Evolutionary conservation across 2,888 invertebrate genomes (phyloP).

Genomic region (Stratiomys singularior): DNA sequence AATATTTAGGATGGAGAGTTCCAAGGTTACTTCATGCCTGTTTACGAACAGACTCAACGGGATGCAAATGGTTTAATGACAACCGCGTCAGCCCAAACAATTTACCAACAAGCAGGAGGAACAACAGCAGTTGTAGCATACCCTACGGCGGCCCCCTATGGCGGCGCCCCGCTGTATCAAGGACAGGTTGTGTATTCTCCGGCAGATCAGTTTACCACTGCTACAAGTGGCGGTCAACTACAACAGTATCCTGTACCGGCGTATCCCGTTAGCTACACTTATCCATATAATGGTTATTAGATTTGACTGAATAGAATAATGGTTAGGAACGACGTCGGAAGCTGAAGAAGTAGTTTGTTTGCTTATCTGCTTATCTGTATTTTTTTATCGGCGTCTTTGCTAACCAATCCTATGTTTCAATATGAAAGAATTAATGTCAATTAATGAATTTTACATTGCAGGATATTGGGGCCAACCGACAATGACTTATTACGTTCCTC

Average conservation of each 20-base stretch:
- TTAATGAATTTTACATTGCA: constrained; percentile 46
- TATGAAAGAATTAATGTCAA: too few species aligned
- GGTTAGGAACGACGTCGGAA: background rate
- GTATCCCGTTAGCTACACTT: constrained; percentile 65
- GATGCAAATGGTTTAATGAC: constrained; percentile 59
- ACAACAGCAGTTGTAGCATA: constrained; percentile 61
- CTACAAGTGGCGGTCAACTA: constrained; percentile 58
- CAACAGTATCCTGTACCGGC: constrained; percentile 64
- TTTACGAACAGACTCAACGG: constrained; percentile 63
- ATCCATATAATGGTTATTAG: constrained; percentile 63
- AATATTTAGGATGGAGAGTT: constrained; percentile 60
- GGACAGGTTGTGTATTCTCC: constrained; percentile 65
- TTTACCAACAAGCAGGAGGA: constrained; percentile 59
- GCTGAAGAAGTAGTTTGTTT: too few species aligned
- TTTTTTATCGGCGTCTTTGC: background rate
- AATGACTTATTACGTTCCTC: constrained; percentile 65
- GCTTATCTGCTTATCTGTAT: too few species aligned
- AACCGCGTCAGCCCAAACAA: constrained; percentile 60
- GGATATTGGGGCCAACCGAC: constrained; percentile 62
- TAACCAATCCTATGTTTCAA: background rate
- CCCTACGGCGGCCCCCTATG: constrained; percentile 61
- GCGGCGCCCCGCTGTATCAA: constrained; percentile 63
- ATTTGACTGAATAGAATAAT: background rate
- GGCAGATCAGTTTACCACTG: constrained; percentile 59
- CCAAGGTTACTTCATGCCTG: constrained; percentile 65